Percentiles rank a stretch among this genome's conserved stretches.
Evolutionary conservation across 2,888 invertebrate genomes (phyloP).

Genomic region (Thymelicus sylvestris): DNA sequence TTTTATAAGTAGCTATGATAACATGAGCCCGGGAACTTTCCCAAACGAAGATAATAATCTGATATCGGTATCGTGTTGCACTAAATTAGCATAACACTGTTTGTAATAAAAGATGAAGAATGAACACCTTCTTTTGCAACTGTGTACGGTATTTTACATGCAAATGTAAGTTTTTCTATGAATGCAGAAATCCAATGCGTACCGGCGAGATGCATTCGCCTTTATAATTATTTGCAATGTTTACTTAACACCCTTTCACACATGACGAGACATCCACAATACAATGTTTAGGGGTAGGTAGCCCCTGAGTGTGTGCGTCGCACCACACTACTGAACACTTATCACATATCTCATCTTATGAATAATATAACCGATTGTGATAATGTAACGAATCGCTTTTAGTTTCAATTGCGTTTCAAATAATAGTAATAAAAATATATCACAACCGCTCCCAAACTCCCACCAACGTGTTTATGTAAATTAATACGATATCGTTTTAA

Average conservation of each 20-base stretch:
- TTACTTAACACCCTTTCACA: slow-evolving; percentile 86
- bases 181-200: slow-evolving; percentile 64
- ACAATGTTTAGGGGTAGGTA: slow-evolving; percentile 54
- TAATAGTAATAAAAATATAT: slow-evolving; percentile 7
- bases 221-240: slow-evolving; percentile 85
- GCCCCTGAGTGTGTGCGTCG: slow-evolving; percentile 49
- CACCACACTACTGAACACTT: slow-evolving; percentile 53
- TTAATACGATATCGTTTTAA: slow-evolving; percentile 14
- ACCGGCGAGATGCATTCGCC: slow-evolving; percentile 74
- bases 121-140: slow-evolving; percentile 65
- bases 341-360: slow-evolving; percentile 59
- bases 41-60: slow-evolving; percentile 68
- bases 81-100: slow-evolving; percentile 76
- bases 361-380: slow-evolving; percentile 54
- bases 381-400: slow-evolving; percentile 43
- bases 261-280: slow-evolving; percentile 80
- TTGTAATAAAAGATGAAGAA: slow-evolving; percentile 68
- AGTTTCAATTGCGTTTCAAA: slow-evolving; percentile 41
- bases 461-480: background rate
- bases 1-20: slow-evolving; percentile 10
- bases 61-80: slow-evolving; percentile 83
- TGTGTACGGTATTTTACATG: slow-evolving; percentile 72
- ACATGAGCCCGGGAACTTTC: slow-evolving; percentile 49
- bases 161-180: slow-evolving; percentile 78
- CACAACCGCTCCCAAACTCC: background rate